Base-by-base conservation (phyloP, 30 jellyfish, hydroid and myxozoan genomes). In the Hydractinia symbiolongicarpus region DNA sequence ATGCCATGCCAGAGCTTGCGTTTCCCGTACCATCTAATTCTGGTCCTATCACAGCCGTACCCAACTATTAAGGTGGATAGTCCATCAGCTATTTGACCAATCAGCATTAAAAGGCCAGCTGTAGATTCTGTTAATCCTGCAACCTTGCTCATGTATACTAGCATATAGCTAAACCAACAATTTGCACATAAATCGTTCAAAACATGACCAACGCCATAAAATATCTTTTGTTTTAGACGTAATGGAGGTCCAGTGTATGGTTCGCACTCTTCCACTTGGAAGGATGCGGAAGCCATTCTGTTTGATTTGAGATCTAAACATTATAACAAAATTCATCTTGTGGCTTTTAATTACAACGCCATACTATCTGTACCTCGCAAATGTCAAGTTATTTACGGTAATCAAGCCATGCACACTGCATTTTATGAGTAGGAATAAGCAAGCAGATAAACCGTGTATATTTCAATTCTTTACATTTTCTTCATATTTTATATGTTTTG, bases 81-180 rank as follows among this genome's bases (percentile, higher is more conserved):
- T 19, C 88, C 98, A 83, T 92, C 98, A 1, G 98, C 95, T 5
- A 92, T 93, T 76, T 92, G 98, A 20, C 98, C 98, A 54, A 92
- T 88, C 72, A 92, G 71, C 73, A 92, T 79, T 8, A 92, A 57
- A 17, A 92, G 82, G 0, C 98, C 98, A 8, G 98, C 96, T 66
- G 68, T 56, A 10, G 88, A 85, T 51, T 87, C 81, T 55, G 98
- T 86, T 0, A 92, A 82, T 5, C 97, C 96, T 51, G 84, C 95
- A 8, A 92, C 93, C 57, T 92, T 92, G 17, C 93, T 92, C 96
- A 86, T 84, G 76, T 82, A 92, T 7, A 92, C 30, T 54, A 92
- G 81, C 66, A 92, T 54, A 71, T 92, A 92, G 54, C 96, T 86
- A 60, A 92, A 88, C 98, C 98, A 92, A 51, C 96, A 86, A 75